These are phyloP conservation scores for Magallana ariakensis DNA, from an alignment of 1,140 invertebrate species.

Conservation along the genomic window DNA sequence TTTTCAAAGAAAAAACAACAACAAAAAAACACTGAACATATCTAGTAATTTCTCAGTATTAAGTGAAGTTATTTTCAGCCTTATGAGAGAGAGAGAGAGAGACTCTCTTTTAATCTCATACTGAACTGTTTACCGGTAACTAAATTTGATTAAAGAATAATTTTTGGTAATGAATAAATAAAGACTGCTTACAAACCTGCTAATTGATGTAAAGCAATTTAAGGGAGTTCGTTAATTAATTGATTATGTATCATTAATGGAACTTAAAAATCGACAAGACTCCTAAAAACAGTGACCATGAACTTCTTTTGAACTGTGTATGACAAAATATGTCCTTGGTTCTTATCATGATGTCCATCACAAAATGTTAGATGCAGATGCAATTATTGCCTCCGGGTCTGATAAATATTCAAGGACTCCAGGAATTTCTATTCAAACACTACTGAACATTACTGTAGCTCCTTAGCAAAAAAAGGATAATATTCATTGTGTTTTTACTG, in stretches of 20 bases:
- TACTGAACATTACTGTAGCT: neutral
- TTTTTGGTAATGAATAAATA: neutral
- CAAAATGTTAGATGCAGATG: neutral
- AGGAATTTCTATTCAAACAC: conserved; percentile 25
- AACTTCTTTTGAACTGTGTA: neutral
- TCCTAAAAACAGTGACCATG: neutral
- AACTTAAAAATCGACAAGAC: no score
- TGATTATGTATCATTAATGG: no score
- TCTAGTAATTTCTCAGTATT: no score
- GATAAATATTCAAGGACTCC: conserved; percentile 20
- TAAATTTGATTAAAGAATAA: no score
- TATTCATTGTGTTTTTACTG: conserved; percentile 22
- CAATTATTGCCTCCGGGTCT: neutral
- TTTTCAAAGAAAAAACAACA: neutral
- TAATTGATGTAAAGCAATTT: no score
- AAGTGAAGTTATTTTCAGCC: no score
- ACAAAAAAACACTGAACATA: neutral
- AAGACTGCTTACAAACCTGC: neutral
- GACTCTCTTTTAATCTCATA: no score
- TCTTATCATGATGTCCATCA: neutral
- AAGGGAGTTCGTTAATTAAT: no score
- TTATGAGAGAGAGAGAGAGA: no score
- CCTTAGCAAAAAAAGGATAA: neutral
- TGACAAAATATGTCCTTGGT: neutral
- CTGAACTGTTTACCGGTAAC: no score